Evolutionary conservation across 2,797 vertebrate genomes (phyloP), one percentile per base, ranked within the genome.

Genomic region (Pangasius macronema): DNA sequence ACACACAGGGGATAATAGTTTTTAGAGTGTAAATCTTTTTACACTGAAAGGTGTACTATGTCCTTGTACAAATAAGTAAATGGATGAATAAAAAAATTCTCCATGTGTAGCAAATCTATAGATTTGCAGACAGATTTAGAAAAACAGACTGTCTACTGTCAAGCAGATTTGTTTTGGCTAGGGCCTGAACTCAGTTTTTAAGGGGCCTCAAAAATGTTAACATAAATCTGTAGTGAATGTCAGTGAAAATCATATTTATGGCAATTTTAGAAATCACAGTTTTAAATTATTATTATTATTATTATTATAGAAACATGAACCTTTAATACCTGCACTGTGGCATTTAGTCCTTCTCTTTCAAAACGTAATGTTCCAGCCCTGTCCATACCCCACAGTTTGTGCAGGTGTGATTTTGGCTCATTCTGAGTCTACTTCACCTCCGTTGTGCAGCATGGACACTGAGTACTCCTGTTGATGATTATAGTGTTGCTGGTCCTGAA

Each of bases 401-500:
- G 42, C 86, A 84, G 84, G 86, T 83, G 72, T 53, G 82, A 57
- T 59, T 89, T 22, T 77, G 83, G 24, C 27, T 85, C 72, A 57
- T n/a, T 53, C 46, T 49, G 75, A 63, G 65, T 53, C 51, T 2
- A 22, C 76, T 36, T 79, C 51, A 85, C 57, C 39, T 59, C 79
- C 42, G 24, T 75, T 33, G 55, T 84, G 18, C 83, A 55, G 67
- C 30, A 72, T 61, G 77, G 14, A 36, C 46, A 18, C 63, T 73
- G 72, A 89, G 68, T 83, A 30, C 67, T 61, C 83, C 73, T 80
- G 85, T 59, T 82, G 61, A 46, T 72, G 61, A 88, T 84, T 87
- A 65, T 65, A 9, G 46, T 46, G 46, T 46, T 46, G 46, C 46
- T 46, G 18, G 88, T 84, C 61, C 59, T 72, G 76, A 81, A 80